A percentile compares a stretch with the other conserved stretches of the same genome.
phyloP scores from a whole-genome alignment of 2,888 invertebrate genomes.

The Stenodema calcarata region DNA sequence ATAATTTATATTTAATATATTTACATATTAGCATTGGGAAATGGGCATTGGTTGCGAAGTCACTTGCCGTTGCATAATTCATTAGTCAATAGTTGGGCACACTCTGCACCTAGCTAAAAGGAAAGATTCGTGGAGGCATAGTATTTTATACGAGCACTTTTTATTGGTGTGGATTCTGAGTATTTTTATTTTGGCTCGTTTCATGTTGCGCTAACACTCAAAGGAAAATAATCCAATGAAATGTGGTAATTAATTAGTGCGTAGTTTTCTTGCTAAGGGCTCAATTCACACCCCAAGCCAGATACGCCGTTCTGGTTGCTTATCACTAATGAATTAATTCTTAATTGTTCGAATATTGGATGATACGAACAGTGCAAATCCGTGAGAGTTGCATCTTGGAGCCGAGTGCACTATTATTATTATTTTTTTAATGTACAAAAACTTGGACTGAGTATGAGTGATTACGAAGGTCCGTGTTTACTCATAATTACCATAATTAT shows the following conservation, averaged over 20 bases:
- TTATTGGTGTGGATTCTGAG: not conserved
- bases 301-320: not conserved
- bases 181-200: not conserved
- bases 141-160: not conserved
- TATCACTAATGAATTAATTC: not conserved
- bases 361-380: no score
- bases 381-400: no score
- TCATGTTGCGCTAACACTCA: not conserved
- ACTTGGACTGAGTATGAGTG: no score
- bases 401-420: no score
- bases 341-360: no score
- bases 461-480: no score
- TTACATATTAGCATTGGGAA: not conserved
- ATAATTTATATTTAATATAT: not conserved
- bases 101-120: not conserved
- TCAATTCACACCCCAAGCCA: not conserved
- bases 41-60: not conserved
- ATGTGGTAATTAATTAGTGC: not conserved
- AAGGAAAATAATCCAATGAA: not conserved
- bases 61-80: not conserved
- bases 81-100: conserved; percentile 2
- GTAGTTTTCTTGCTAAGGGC: not conserved
- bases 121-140: not conserved
- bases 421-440: no score
- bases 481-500: no score